Percentiles rank a stretch among this genome's conserved stretches.
Conservation (phyloP, 2,797 vertebrate species). For the Sternotherus odoratus region DNA sequence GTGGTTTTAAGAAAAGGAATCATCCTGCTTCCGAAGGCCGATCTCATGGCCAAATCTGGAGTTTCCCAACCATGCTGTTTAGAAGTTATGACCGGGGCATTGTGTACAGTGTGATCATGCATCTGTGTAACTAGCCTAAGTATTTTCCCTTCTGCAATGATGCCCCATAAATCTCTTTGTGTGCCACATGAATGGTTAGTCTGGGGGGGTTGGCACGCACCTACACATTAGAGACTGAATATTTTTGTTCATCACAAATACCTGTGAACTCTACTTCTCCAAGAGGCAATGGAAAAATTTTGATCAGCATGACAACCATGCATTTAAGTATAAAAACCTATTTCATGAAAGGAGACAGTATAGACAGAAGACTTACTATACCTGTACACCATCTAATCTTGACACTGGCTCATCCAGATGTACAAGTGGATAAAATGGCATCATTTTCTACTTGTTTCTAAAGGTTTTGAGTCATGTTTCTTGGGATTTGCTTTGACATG, state of each 20-base stretch:
- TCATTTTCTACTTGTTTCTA: constrained; percentile 54
- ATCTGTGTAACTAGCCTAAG: background rate
- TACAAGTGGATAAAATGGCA: constrained; percentile 41
- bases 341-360: constrained; percentile 57
- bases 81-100: background rate
- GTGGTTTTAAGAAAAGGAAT: background rate
- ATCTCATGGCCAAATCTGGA: background rate
- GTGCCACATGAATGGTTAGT: background rate
- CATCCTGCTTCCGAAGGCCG: background rate
- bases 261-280: constrained; percentile 23
- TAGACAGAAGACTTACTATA: constrained; percentile 49
- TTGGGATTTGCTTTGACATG: constrained; percentile 61
- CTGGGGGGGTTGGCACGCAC: background rate
- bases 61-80: background rate
- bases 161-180: background rate
- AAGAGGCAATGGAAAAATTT: constrained; percentile 13
- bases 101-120: background rate
- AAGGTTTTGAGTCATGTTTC: constrained; percentile 37
- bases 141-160: constrained; percentile 2
- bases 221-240: background rate
- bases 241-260: constrained; percentile 22
- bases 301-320: constrained; percentile 43
- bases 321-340: constrained; percentile 29
- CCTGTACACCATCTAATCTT: constrained; percentile 57
- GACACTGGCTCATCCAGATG: constrained; percentile 46